A percentile compares a stretch with the other conserved stretches of the same genome.
These are phyloP conservation scores for Heliconius ismenius DNA, from an alignment of 2,888 invertebrate species.

Conservation along the genomic window DNA sequence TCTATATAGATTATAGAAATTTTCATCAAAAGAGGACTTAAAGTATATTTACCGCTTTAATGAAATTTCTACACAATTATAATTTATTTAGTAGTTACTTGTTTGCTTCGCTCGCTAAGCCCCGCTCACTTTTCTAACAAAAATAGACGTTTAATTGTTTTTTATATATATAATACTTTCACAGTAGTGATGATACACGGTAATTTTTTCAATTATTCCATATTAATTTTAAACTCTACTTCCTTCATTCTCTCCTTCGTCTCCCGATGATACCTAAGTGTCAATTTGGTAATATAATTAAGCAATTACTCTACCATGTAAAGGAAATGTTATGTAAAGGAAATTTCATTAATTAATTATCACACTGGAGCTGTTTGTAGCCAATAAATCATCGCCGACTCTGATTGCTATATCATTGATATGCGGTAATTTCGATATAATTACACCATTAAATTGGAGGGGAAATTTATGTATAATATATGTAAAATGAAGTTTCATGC, in stretches of 20 bases:
- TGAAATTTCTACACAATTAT: background rate
- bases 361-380: slow-evolving; percentile 29
- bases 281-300: slow-evolving; percentile 1
- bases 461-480: background rate
- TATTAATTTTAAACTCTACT: background rate
- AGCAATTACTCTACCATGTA: slow-evolving; percentile 6
- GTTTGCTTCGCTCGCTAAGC: too few species aligned
- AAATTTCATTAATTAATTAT: slow-evolving; percentile 35
- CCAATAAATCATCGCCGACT: slow-evolving; percentile 38
- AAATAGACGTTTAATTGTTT: too few species aligned
- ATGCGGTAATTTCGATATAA: slow-evolving; percentile 38
- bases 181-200: too few species aligned
- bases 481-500: background rate
- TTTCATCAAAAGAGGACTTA: too few species aligned
- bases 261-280: background rate
- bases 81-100: background rate
- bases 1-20: background rate
- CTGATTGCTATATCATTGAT: slow-evolving; percentile 38
- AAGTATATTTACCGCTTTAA: background rate
- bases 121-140: too few species aligned
- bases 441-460: slow-evolving; percentile 19
- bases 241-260: background rate
- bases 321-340: slow-evolving; percentile 30
- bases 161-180: too few species aligned
- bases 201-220: too few species aligned